phyloP scores from a whole-genome alignment of 30 jellyfish, hydroid and myxozoan genomes.

The Pseudorhiza aurosa region DNA sequence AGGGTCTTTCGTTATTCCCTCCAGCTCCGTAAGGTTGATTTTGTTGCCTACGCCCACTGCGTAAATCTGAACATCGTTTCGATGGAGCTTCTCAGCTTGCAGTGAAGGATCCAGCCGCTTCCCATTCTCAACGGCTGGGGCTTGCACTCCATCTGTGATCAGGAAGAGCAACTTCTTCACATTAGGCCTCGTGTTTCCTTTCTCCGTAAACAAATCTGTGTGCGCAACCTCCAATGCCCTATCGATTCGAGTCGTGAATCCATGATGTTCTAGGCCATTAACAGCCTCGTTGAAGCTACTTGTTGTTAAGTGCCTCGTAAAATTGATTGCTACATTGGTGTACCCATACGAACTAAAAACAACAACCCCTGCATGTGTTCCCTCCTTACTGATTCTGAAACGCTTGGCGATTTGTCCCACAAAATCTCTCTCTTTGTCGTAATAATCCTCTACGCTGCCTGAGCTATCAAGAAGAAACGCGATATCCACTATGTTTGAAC shows the following conservation, averaged over 20 bases:
- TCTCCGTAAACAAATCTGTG: constrained; percentile 33
- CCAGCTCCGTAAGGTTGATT: constrained; percentile 55
- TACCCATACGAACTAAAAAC: constrained; percentile 63
- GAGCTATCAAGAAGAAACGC: constrained; percentile 63
- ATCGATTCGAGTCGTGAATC: constrained; percentile 71
- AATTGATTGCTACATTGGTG: constrained; percentile 24
- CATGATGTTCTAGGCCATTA: constrained; percentile 40
- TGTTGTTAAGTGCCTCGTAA: constrained; percentile 4
- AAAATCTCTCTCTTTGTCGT: constrained; percentile 39
- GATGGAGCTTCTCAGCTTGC: constrained; percentile 47
- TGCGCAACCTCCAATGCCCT: constrained; percentile 55
- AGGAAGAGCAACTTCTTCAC: constrained; percentile 54
- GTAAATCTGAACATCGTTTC: constrained; percentile 18
- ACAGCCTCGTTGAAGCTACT: constrained; percentile 51
- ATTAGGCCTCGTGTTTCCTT: constrained; percentile 31
- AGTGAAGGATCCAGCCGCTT: constrained; percentile 13
- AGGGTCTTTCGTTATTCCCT: constrained; percentile 34
- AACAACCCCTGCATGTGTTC: constrained; percentile 74
- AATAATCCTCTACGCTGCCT: constrained; percentile 47
- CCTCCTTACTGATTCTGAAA: constrained; percentile 40
- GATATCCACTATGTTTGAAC: constrained; percentile 55
- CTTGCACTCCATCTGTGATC: constrained; percentile 76
- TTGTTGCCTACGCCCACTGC: constrained; percentile 58
- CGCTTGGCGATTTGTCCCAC: constrained; percentile 33
- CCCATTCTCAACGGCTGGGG: constrained; percentile 33